phyloP scores from a whole-genome alignment of 2,888 invertebrate genomes.

The Andrena chrysosceles region DNA sequence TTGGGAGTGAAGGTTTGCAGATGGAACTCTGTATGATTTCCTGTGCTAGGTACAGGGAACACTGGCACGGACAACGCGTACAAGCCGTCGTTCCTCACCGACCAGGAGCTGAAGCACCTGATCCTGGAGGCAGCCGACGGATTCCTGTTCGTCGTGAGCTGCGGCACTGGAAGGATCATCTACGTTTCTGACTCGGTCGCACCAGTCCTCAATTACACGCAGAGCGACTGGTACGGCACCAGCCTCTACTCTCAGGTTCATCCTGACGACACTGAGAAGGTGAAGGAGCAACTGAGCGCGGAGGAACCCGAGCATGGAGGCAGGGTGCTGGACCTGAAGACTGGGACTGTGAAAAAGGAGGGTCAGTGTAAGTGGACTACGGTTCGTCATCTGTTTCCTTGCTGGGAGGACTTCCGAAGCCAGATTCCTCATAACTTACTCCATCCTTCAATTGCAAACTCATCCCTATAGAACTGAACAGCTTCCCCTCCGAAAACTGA shows the following conservation, averaged over 20 bases:
- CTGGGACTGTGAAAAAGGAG: slow-evolving; percentile 99
- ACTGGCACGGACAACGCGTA: slow-evolving; percentile 98
- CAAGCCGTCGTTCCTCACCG: slow-evolving; percentile 99
- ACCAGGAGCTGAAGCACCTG: slow-evolving; percentile 99
- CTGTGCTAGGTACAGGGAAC: slow-evolving; percentile 93
- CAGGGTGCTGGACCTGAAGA: slow-evolving; percentile 98
- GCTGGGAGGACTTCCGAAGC: not conserved
- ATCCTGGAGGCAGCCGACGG: slow-evolving; percentile 99
- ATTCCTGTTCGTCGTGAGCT: slow-evolving; percentile 98
- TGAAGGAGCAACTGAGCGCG: slow-evolving; percentile 98
- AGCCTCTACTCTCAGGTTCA: slow-evolving; percentile 98
- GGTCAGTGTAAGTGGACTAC: slow-evolving; percentile 93
- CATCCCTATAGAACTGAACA: too few relatives aligned
- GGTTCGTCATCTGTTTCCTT: not conserved
- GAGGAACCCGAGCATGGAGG: slow-evolving; percentile 98
- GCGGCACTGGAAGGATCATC: slow-evolving; percentile 98
- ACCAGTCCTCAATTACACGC: slow-evolving; percentile 98
- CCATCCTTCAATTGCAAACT: not conserved
- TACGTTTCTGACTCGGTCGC: slow-evolving; percentile 99
- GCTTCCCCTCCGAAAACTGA: too few relatives aligned
- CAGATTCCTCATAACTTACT: not conserved
- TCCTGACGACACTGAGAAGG: slow-evolving; percentile 98
- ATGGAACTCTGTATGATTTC: slow-evolving; percentile 36
- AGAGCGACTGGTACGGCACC: slow-evolving; percentile 99
- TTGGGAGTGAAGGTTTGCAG: too few relatives aligned